Evolutionary conservation across 2,888 invertebrate species (phyloP), one percentile per base, ranked within the genome.

Genomic region (Cerastoderma edule): DNA sequence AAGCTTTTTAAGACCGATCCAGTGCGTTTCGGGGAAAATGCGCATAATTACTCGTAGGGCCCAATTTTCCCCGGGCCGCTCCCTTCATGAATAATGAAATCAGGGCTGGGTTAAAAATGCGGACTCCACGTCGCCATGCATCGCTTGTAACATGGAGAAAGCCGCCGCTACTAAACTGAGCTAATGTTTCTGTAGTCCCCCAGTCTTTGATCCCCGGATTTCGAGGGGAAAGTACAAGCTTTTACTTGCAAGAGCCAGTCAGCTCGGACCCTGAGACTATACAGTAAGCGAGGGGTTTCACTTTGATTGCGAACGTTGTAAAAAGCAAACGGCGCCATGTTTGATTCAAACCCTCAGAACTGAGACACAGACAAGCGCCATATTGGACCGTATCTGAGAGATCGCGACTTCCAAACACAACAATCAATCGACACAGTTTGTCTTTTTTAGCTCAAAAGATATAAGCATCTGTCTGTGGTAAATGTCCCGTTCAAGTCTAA

Each of bases 1-100:
- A n/a, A n/a, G n/a, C n/a, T n/a, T n/a, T n/a, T n/a, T n/a, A n/a
- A n/a, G n/a, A n/a, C n/a, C n/a, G n/a, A n/a, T n/a, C n/a, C n/a
- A n/a, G n/a, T n/a, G n/a, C n/a, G n/a, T n/a, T n/a, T n/a, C n/a
- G n/a, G n/a, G n/a, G n/a, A n/a, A n/a, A n/a, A n/a, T n/a, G n/a
- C n/a, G n/a, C n/a, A n/a, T n/a, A n/a, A n/a, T n/a, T n/a, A n/a
- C n/a, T n/a, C n/a, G n/a, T n/a, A n/a, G n/a, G n/a, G n/a, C n/a
- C n/a, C n/a, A n/a, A n/a, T n/a, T n/a, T n/a, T n/a, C n/a, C n/a
- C n/a, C n/a, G n/a, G n/a, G n/a, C n/a, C n/a, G n/a, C n/a, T n/a
- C n/a, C n/a, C n/a, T n/a, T n/a, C 30, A 33, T 60, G 39, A 60
- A 60, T 60, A 60, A 60, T 60, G 33, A 57, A 60, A 39, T 35